Evolutionary conservation across 2,888 invertebrate species (phyloP).

Genomic region (Drosophila aldrichi): DNA sequence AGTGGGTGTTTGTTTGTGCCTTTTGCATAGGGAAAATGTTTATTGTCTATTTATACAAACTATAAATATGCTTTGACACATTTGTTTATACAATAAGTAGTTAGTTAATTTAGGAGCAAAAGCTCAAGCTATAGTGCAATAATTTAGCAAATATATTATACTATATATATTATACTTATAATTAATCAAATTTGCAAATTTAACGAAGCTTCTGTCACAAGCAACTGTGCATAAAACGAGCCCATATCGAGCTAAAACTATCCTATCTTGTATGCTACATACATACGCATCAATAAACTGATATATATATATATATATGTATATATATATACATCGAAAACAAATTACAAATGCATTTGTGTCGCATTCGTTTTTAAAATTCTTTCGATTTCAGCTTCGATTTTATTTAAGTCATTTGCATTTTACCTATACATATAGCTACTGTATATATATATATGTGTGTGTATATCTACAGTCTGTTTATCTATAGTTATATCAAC

Average conservation of each 20-base stretch:
- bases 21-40: conserved; percentile 48
- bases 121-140: conserved; percentile 66
- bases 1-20: conserved; percentile 12
- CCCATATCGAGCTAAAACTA: conserved; percentile 28
- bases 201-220: conserved; percentile 45
- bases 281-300: conserved; percentile 25
- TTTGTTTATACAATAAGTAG: conserved; percentile 51
- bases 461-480: not conserved
- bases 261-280: conserved; percentile 16
- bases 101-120: conserved; percentile 35
- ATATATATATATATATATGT: conserved; percentile 28
- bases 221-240: conserved; percentile 69
- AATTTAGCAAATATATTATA: conserved; percentile 36
- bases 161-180: conserved; percentile 19
- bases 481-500: conserved; percentile 20
- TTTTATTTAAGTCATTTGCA: conserved; percentile 35
- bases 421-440: conserved; percentile 13
- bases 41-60: conserved; percentile 53
- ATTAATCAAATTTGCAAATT: conserved; percentile 16
- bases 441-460: not conserved
- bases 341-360: conserved; percentile 63
- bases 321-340: conserved; percentile 53
- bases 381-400: conserved; percentile 24
- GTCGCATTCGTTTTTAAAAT: conserved; percentile 57
- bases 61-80: conserved; percentile 45